Percentiles rank a stretch among this genome's conserved stretches.
These are phyloP conservation scores for Acanthurus lineatus DNA, from an alignment of 2,797 vertebrate genomes.

Conservation along the genomic window DNA sequence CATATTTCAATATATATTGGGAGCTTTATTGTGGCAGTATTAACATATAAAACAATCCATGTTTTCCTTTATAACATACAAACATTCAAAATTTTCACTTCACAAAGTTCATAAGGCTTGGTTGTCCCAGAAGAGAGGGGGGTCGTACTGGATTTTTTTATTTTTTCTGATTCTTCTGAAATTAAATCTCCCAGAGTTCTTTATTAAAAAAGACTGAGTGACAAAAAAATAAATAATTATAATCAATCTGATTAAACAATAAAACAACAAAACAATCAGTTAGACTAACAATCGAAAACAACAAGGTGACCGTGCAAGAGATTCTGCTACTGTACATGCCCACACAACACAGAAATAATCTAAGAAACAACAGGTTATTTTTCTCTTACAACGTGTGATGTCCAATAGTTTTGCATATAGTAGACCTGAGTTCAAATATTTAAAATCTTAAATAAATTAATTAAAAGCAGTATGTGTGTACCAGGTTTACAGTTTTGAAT, in stretches of 20 bases:
- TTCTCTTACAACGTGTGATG: constrained; percentile 56
- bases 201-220: constrained; percentile 87
- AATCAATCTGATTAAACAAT: constrained; percentile 37
- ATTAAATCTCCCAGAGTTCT: constrained; percentile 91
- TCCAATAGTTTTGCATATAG: constrained; percentile 79
- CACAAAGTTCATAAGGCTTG: constrained; percentile 97
- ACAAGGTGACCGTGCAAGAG: constrained; percentile 86
- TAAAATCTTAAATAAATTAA: constrained; percentile 73
- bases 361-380: constrained; percentile 56
- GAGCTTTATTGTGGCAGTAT: constrained; percentile 95
- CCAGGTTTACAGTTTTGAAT: constrained; percentile 30
- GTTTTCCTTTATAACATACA: constrained; percentile 90
- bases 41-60: constrained; percentile 98
- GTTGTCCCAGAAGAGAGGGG: constrained; percentile 88
- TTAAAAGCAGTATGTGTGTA: constrained; percentile 47
- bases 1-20: constrained; percentile 76
- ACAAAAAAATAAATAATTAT: constrained; percentile 83
- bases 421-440: constrained; percentile 83
- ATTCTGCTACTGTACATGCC: constrained; percentile 82
- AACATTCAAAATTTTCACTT: constrained; percentile 94
- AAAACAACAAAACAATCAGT: constrained; percentile 74
- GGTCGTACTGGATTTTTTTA: constrained; percentile 66
- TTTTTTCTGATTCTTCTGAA: constrained; percentile 77
- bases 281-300: constrained; percentile 84
- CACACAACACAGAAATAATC: constrained; percentile 74